Evolutionary conservation across 2,113 vertebrate species (phyloP), one percentile per base, ranked within the genome.

Genomic region (Antigone vipio): DNA sequence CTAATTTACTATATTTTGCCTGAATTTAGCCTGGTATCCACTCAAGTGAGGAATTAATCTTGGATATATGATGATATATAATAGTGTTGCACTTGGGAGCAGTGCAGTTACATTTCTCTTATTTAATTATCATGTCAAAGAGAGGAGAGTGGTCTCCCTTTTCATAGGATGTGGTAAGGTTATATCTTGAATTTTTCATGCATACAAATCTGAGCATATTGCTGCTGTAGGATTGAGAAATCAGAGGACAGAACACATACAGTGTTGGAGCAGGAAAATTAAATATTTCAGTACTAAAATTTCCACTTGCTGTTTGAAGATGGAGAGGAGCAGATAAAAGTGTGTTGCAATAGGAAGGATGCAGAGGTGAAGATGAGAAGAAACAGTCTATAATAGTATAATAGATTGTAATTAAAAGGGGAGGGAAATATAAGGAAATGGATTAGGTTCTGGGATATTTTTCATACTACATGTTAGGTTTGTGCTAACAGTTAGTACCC

Each of bases 31-130:
- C 73, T 91, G 21, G 47, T 90, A 79, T 68, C 73, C 24, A 30
- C 64, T 91, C 49, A 95, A 96, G 91, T 93, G 94, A 93, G 84
- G 94, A 93, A 91, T 92, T 93, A 58, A 66, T 93, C 83, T 89
- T 79, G 64, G 66, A 9, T 95, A 72, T 93, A 72, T 92, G 91
- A 92, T 92, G 80, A 84, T 68, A 88, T 95, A 75, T 91, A 89
- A 66, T 92, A 38, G 60, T 38, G 82, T 91, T 95, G 35, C 89
- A 73, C 68, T 95, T 91, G 66, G 75, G 88, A 95, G 72, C 92
- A 87, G 56, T 64, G 66, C 40, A 82, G 86, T 76, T 93, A 89
- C 45, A 80, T 93, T 91, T 89, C 91, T 95, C 64, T 86, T 88
- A 77, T 84, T 96, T 85, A 97, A 94, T 96, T 91, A 93, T 26